These are phyloP conservation scores for Chouioia cunea DNA, from an alignment of 2,888 invertebrate genomes.

Conservation along the genomic window DNA sequence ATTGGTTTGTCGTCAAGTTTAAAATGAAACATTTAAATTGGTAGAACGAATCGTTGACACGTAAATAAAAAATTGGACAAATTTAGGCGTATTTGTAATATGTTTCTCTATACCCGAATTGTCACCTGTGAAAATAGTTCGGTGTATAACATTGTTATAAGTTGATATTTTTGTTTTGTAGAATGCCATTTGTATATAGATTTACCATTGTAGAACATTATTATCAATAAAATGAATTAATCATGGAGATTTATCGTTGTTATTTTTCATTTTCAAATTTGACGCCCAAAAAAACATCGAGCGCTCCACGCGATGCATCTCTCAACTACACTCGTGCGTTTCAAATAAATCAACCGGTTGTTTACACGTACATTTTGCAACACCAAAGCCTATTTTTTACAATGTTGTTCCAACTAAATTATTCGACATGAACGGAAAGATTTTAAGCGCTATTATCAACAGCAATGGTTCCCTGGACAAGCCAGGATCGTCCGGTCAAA, in stretches of 20 bases:
- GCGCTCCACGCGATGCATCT: too few species aligned
- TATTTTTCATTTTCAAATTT: neutral
- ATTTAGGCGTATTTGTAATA: conserved; percentile 37
- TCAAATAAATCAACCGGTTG: too few species aligned
- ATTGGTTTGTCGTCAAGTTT: conserved; percentile 37
- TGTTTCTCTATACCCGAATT: conserved; percentile 35
- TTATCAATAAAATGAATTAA: conserved; percentile 39
- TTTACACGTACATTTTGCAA: too few species aligned
- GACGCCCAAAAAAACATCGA: neutral
- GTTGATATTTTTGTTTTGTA: conserved; percentile 45
- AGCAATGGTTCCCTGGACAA: conserved; percentile 51
- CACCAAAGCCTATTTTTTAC: neutral
- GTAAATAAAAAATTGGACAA: conserved; percentile 13
- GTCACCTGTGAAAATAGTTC: conserved; percentile 16
- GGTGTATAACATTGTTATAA: conserved; percentile 43
- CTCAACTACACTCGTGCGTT: too few species aligned
- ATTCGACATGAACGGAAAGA: conserved; percentile 54
- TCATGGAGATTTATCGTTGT: neutral
- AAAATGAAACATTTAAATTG: conserved; percentile 11
- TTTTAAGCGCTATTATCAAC: conserved; percentile 53
- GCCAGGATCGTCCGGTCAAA: conserved; percentile 47
- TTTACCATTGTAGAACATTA: conserved; percentile 45
- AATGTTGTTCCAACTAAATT: neutral
- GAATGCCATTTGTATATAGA: conserved; percentile 46
- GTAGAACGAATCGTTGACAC: conserved; percentile 18